Percentiles rank a stretch among this genome's conserved stretches.
Conservation (phyloP, 2,888 invertebrate species). For the Drosophila pegasa region DNA sequence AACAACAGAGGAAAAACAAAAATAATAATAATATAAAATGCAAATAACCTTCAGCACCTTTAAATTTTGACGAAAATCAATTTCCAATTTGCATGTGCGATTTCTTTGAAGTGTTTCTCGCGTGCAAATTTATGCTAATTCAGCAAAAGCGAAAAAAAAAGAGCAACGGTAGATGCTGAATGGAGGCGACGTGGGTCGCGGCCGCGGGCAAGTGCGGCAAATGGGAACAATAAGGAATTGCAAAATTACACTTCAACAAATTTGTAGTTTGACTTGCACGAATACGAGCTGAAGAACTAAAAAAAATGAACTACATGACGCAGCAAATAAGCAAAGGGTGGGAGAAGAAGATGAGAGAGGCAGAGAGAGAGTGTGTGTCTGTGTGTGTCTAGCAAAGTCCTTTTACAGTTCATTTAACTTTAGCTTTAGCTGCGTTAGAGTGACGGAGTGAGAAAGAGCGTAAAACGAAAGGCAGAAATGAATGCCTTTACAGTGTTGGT, state of each 20-base stretch:
- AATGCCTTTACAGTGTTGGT: not conserved
- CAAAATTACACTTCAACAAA: conserved; percentile 39
- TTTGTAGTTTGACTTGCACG: conserved; percentile 31
- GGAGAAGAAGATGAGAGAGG: not conserved
- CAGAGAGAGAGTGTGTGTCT: too few relatives aligned
- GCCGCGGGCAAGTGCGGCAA: conserved; percentile 20
- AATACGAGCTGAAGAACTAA: conserved; percentile 25
- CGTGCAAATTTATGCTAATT: conserved; percentile 76
- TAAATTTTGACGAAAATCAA: conserved; percentile 68
- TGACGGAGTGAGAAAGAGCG: not conserved
- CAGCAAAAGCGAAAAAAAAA: conserved; percentile 21
- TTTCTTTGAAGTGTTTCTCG: conserved; percentile 63
- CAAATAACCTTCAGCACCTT: conserved; percentile 58
- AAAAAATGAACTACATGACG: conserved; percentile 32
- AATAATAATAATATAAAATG: conserved; percentile 10
- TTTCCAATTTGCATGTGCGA: conserved; percentile 75
- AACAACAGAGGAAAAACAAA: conserved; percentile 2
- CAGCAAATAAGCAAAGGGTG: conserved; percentile 12
- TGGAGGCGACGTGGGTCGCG: conserved; percentile 7
- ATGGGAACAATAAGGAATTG: conserved; percentile 27
- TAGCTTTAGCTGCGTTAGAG: not conserved
- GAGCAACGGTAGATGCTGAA: conserved; percentile 22
- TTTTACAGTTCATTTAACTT: not conserved
- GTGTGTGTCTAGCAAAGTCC: conserved; percentile 5
- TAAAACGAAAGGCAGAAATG: not conserved